phyloP scores from a whole-genome alignment of 2,113 vertebrate genomes.

The Dissostichus mawsoni region DNA sequence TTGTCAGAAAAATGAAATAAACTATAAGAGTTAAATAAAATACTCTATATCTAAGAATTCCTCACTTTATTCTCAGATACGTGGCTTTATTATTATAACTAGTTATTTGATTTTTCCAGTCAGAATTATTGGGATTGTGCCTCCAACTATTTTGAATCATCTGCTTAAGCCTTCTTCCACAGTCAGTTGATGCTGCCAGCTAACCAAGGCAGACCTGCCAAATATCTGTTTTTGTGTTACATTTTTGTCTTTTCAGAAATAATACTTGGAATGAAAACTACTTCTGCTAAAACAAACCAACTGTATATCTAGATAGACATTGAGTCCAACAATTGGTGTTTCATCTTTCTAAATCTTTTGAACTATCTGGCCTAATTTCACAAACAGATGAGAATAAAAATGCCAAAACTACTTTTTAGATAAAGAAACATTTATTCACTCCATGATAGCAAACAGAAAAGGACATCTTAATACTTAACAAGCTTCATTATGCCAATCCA shows the following conservation, averaged over 20 bases:
- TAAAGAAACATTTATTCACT: slow-evolving; percentile 12
- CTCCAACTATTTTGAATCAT: background rate
- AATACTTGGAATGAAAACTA: background rate
- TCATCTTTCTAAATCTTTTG: background rate
- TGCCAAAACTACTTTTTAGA: background rate
- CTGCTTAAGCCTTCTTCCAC: background rate
- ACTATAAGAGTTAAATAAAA: background rate
- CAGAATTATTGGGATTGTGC: too few relatives aligned
- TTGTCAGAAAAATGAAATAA: background rate
- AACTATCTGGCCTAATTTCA: background rate
- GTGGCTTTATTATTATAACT: background rate
- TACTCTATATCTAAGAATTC: background rate
- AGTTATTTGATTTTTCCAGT: background rate
- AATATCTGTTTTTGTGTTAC: background rate
- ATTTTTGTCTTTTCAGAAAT: background rate
- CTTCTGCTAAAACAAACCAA: background rate
- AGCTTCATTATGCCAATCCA: background rate
- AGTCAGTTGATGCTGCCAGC: background rate
- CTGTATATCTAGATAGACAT: background rate
- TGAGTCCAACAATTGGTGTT: background rate
- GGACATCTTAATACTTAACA: background rate
- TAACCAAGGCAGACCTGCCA: background rate
- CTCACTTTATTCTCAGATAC: too few relatives aligned
- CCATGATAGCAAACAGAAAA: background rate
- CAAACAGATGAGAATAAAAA: background rate